A percentile compares a stretch with the other conserved stretches of the same genome.
Conservation (phyloP, 2,888 invertebrate species). For the Cataglyphis cursor region DNA sequence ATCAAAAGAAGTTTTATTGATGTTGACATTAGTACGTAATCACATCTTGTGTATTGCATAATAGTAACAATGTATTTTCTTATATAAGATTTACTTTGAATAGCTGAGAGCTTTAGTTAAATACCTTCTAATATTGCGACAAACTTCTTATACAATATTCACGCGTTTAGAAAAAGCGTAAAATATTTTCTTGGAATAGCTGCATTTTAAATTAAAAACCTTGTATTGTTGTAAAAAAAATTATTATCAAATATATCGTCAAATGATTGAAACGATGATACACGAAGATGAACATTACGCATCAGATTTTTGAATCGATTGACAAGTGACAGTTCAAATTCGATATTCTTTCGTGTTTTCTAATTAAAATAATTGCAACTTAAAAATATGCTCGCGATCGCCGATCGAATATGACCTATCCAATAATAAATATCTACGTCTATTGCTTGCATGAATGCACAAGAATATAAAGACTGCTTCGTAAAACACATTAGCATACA, state of each 20-base stretch:
- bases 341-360: conserved; percentile 6
- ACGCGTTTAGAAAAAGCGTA: not conserved
- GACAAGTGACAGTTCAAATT: conserved; percentile 15
- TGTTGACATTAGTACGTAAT: conserved; percentile 36
- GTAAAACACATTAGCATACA: conserved; percentile 67
- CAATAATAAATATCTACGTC: conserved; percentile 28
- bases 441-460: conserved; percentile 19
- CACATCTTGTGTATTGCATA: not conserved
- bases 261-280: not conserved
- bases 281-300: not conserved
- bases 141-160: conserved; percentile 22
- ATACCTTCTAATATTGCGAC: not conserved
- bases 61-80: not conserved
- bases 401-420: not conserved
- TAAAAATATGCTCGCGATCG: conserved; percentile 36
- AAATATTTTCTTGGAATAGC: conserved; percentile 15
- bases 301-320: not conserved
- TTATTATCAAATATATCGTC: not conserved
- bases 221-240: conserved; percentile 14
- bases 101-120: conserved; percentile 8
- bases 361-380: conserved; percentile 25
- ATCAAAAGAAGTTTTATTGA: conserved; percentile 3
- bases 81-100: conserved; percentile 22
- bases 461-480: conserved; percentile 24
- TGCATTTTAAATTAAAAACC: conserved; percentile 19